Percentiles rank a stretch among this genome's conserved stretches.
phyloP scores from a whole-genome alignment of 2,113 vertebrate species.

The Notarius quadriscutis region DNA sequence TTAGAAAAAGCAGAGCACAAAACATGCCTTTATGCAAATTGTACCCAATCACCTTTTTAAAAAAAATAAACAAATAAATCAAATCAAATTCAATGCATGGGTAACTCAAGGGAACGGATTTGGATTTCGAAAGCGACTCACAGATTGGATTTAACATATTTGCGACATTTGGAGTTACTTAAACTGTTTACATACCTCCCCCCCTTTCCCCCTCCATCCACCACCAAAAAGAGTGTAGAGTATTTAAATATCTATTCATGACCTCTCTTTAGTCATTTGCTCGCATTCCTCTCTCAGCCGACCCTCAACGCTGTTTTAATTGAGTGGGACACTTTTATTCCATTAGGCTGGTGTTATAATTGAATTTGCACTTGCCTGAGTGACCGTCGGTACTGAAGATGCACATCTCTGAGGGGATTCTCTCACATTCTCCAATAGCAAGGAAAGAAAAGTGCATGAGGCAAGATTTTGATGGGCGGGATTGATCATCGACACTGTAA shows the following conservation, averaged over 20 bases:
- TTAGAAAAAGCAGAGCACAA: background rate
- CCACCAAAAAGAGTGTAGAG: background rate
- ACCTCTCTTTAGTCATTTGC: slow-evolving; percentile 4
- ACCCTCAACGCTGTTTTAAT: slow-evolving; percentile 38
- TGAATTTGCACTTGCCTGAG: slow-evolving; percentile 49
- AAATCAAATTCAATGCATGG: background rate
- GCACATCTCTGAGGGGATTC: slow-evolving; percentile 39
- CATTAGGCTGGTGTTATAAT: slow-evolving; percentile 48
- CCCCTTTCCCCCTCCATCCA: background rate
- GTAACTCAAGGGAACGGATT: slow-evolving; percentile 19
- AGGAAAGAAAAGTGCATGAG: slow-evolving; percentile 17
- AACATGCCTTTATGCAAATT: background rate
- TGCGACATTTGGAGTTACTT: slow-evolving; percentile 27
- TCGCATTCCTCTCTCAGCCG: slow-evolving; percentile 4
- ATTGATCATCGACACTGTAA: background rate
- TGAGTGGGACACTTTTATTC: slow-evolving; percentile 47
- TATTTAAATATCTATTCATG: background rate
- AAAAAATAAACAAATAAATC: background rate
- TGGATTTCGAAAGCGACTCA: background rate
- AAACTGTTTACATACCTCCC: slow-evolving; percentile 3
- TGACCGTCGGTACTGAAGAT: slow-evolving; percentile 47
- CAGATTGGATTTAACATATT: slow-evolving; percentile 23
- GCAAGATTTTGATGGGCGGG: background rate
- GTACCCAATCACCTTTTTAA: background rate
- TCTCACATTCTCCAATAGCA: slow-evolving; percentile 5